phyloP scores from a whole-genome alignment of 2,113 vertebrate genomes.

The Calidris pygmaea region DNA sequence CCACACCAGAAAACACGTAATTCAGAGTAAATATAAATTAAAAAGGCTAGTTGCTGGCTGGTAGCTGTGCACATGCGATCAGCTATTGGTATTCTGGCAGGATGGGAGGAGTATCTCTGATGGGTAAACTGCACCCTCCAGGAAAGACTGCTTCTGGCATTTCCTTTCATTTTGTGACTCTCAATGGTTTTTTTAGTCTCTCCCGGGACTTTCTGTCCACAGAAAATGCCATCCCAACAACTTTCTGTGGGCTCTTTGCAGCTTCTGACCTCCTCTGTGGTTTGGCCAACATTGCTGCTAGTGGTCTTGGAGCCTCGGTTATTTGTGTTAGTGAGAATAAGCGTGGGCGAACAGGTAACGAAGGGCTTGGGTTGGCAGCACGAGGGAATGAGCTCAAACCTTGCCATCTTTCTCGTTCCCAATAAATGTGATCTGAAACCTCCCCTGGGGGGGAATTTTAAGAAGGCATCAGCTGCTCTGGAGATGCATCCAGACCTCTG shows the following conservation, averaged over 20 bases:
- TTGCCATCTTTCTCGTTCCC: not conserved
- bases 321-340: not conserved
- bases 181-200: not conserved
- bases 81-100: not conserved
- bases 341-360: not conserved
- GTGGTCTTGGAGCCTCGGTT: not conserved
- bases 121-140: not conserved
- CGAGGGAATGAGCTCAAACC: not conserved
- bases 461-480: not conserved
- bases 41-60: not conserved
- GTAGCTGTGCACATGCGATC: not conserved
- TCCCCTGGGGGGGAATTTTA: not conserved
- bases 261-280: not conserved
- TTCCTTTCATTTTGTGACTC: not conserved
- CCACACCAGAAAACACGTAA: not conserved
- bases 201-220: not conserved
- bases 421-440: not conserved
- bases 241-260: not conserved
- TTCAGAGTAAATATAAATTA: not conserved
- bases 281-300: not conserved
- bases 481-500: slow-evolving; percentile 1
- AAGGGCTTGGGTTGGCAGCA: not conserved
- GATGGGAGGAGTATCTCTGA: not conserved
- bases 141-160: not conserved
- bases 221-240: not conserved